Evolutionary conservation across 2,888 invertebrate genomes (phyloP).

Genomic region (Trilocha varians): DNA sequence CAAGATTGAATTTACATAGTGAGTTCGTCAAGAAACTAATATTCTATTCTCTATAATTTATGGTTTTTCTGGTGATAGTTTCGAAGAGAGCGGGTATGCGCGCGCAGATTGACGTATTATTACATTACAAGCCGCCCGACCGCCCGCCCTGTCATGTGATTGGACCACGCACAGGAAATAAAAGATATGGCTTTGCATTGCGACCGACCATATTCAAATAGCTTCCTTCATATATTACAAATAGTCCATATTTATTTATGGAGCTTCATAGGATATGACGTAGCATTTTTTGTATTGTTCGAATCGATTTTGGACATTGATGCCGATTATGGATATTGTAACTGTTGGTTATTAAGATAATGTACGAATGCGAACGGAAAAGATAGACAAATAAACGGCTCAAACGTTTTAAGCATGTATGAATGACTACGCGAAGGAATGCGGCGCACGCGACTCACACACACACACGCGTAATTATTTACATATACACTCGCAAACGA

Average conservation of each 20-base stretch:
- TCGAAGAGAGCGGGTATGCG: conserved; percentile 19
- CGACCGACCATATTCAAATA: not conserved
- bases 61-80: no score
- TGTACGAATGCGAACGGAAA: conserved; percentile 22
- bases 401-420: conserved; percentile 41
- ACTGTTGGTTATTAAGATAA: not conserved
- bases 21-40: no score
- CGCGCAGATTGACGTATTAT: conserved; percentile 42
- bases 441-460: conserved; percentile 57
- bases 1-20: no score
- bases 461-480: conserved; percentile 24
- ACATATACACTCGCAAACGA: conserved; percentile 21
- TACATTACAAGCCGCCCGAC: conserved; percentile 23
- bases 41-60: no score
- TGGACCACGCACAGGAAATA: conserved; percentile 30
- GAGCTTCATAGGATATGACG: no score
- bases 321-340: not conserved
- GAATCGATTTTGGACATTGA: not conserved
- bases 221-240: not conserved
- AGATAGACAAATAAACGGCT: conserved; percentile 36
- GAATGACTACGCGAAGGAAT: conserved; percentile 64
- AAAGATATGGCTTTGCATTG: conserved; percentile 2
- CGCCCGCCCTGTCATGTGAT: conserved; percentile 48
- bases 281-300: not conserved
- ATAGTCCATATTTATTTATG: no score